Evolutionary conservation across 1,140 invertebrate genomes (phyloP), one percentile per base, ranked within the genome.

Genomic region (Cardiocondyla obscurior): DNA sequence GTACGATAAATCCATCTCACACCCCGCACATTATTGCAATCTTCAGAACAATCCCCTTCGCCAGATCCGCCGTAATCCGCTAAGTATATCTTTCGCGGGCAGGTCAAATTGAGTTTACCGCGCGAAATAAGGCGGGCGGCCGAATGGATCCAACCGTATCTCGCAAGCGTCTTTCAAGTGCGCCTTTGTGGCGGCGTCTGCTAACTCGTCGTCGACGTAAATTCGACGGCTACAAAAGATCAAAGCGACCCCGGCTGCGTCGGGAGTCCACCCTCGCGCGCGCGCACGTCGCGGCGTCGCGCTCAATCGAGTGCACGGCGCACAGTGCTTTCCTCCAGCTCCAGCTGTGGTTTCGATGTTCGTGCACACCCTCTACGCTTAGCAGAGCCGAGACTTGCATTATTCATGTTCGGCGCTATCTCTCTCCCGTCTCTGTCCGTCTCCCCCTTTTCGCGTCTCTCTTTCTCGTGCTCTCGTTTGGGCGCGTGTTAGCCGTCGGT

Each of bases 211-310:
- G 65, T 53, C 82, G 55, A 88, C 85, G 83, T 81, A 90, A 90
- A 90, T 90, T 89, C 69, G 74, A 85, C 84, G 85, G 83, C 62
- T 89, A 88, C 84, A 82, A 90, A 83, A 89, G 89, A 90, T 90
- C 89, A 90, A 90, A 90, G 89, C 82, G 33, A 0, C 8, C 33
- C 51, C 57, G 25, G 72, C 28, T 60, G 53, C 44, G 49, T 53
- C 28, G 10, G 49, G 25, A 28, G 55, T 64, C 60, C 51, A 33
- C 53, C 60, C 28, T 22, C 62, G 19, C 30, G 57, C 7, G n/a
- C 44, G 22, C 64, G 60, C 53, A 28, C 39, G 51, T 28, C n/a
- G 30, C 36, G 39, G 22, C 44, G n/a, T 14, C 22, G 16, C 84
- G 19, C 58, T 84, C 53, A 58, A 74, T 74, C 57, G 62, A 65